Base-by-base conservation (phyloP, 2,797 vertebrate species). In the Phaenicophaeus curvirostris region DNA sequence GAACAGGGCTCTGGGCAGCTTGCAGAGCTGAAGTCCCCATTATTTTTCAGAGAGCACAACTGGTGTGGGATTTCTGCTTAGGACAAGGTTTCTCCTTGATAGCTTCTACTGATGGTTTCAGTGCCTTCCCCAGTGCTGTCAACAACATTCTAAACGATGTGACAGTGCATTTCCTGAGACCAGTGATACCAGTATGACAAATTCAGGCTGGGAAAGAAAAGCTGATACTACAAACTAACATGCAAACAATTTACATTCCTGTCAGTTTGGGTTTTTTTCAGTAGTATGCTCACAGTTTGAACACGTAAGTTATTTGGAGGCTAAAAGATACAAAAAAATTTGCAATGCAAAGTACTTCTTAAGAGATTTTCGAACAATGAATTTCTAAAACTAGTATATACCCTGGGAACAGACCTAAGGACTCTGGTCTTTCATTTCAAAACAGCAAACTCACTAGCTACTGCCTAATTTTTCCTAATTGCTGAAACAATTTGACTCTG, bases 401-500 rank as follows among this genome's bases (percentile, higher is more conserved):
- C 28, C 18, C 27, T 80, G 20, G 20, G 30, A 78, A 46, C 39
- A 71, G 33, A 87, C 12, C 6, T 63, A 54, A 72, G 24, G 33
- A 50, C 65, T 77, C 39, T 51, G 48, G 23, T 25, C 48, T 41
- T 94, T 89, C 6, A 11, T 83, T 94, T 95, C 33, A 68, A 81
- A 94, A 39, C 24, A 84, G 50, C 46, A 86, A 86, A 84, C 28
- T 83, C 73, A 35, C 39, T 61, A 93, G 16, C 67, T 89, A 69
- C 57, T 91, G 73, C 65, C 61, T 77, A 20, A 23, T 78, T 94
- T 93, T 93, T 73, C 51, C 65, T 72, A 88, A 85, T 67, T 94
- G 73, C 50, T 84, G 46, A 75, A 84, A 86, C 84, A 94, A 91
- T 92, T 79, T 17, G 42, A 61, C 57, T 81, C 35, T n/a, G 27